Percentiles rank a stretch among this genome's conserved stretches.
phyloP scores from a whole-genome alignment of 2,888 invertebrate genomes.

The Arenicola marina region DNA sequence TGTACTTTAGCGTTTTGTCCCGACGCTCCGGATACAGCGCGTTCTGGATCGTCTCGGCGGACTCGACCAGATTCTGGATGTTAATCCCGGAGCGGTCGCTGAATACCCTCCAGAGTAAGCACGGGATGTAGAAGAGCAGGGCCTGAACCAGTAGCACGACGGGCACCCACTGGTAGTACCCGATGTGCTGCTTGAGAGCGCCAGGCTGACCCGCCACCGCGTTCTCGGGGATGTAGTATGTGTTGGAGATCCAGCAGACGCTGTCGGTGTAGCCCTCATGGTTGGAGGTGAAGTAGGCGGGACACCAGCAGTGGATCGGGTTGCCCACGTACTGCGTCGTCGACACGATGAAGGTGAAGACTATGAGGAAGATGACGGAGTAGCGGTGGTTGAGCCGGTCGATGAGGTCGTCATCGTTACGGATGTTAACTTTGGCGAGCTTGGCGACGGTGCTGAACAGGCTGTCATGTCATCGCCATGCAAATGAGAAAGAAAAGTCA shows the following conservation, averaged over 20 bases:
- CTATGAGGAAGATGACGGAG: conserved; percentile 56
- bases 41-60: conserved; percentile 50
- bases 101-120: conserved; percentile 32
- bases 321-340: conserved; percentile 60
- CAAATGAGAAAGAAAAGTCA: no score
- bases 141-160: conserved; percentile 62
- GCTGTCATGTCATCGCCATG: no score
- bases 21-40: conserved; percentile 62
- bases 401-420: conserved; percentile 59
- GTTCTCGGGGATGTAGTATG: conserved; percentile 32
- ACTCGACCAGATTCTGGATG: conserved; percentile 58
- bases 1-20: conserved; percentile 62
- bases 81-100: conserved; percentile 59
- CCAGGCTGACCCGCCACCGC: conserved; percentile 20
- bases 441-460: conserved; percentile 32
- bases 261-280: conserved; percentile 37
- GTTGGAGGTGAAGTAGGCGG: conserved; percentile 36
- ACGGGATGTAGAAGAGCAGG: conserved; percentile 63
- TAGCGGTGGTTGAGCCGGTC: conserved; percentile 60
- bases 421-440: conserved; percentile 57
- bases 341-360: conserved; percentile 59
- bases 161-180: conserved; percentile 59
- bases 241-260: conserved; percentile 41
- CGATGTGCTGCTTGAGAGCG: conserved; percentile 25
- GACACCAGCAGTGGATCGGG: conserved; percentile 62